Percentiles rank a stretch among this genome's conserved stretches.
Conservation (phyloP, 2,888 invertebrate species). For the Torymus aiolomorphi region DNA sequence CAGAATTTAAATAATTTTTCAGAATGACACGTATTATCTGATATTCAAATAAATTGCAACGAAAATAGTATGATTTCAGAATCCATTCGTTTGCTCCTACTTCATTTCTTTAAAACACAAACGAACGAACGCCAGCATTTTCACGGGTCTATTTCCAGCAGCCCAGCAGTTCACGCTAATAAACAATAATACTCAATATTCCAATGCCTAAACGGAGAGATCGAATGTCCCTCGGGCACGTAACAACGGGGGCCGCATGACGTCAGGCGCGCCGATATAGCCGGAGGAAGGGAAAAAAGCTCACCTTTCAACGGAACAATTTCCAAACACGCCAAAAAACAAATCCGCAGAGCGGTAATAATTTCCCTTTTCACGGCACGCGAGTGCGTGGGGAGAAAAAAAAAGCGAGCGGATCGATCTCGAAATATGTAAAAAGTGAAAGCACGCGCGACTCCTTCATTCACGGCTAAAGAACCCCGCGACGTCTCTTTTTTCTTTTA, state of each 20-base stretch:
- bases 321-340: conserved; percentile 16
- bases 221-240: background rate
- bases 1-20: no score
- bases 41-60: no score
- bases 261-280: background rate
- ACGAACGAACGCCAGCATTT: no score
- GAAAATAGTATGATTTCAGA: no score
- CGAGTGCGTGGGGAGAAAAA: background rate
- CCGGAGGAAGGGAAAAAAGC: background rate
- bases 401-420: background rate
- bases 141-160: no score
- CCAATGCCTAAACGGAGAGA: background rate
- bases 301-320: background rate
- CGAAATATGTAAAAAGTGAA: background rate
- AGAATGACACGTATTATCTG: no score
- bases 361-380: conserved; percentile 2
- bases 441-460: background rate
- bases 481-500: no score
- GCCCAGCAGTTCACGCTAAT: background rate
- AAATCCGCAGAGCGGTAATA: background rate
- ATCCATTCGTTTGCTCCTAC: no score
- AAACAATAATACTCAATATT: conserved; percentile 4
- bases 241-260: background rate
- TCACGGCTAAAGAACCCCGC: background rate
- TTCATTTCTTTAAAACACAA: no score